Evolutionary conservation across 1,140 invertebrate species (phyloP), one percentile per base, ranked within the genome.

Genomic region (Euura lappo): DNA sequence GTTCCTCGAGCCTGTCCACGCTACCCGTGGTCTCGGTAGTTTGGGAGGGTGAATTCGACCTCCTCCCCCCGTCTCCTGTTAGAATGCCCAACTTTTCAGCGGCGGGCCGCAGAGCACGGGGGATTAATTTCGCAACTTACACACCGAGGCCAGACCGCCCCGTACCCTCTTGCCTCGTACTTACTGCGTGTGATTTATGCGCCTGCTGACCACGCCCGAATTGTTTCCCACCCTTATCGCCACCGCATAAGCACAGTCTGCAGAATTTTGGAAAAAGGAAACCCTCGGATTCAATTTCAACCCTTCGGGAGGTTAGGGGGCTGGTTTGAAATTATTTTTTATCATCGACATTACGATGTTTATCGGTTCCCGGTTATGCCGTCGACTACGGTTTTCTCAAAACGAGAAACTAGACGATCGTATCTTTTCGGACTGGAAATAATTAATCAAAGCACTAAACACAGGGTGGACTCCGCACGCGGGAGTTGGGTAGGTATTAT

Each of bases 81-180:
- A 69, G 72, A 78, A 79, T 73, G 70, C 77, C 66, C 69, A 42
- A 78, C 73, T 76, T 77, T 77, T 77, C 74, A 71, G 68, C 11
- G 60, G 67, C 64, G 77, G 72, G 66, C 74, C 65, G 73, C 45
- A 67, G 68, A 72, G 67, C 47, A 75, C 70, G 60, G 76, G 76
- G 77, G 76, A 80, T 79, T 79, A 76, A 79, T 82, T 78, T 81
- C 73, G 73, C 76, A 80, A 78, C 76, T 78, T 75, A 74, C 71
- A 76, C 77, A 76, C 77, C 75, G 75, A 73, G 76, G 65, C 72
- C 51, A 45, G 44, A 43, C 51, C 69, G 11, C 51, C 51, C 74
- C 28, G 67, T 65, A 51, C 69, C 73, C 72, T 65, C 69, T 64
- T 6, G 10, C 51, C 51, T 60, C 13, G 51, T 60, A 6, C 6